A percentile compares a stretch with the other conserved stretches of the same genome.
Conservation (phyloP, 2,113 vertebrate genomes). For the Phalacrocorax aristotelis region DNA sequence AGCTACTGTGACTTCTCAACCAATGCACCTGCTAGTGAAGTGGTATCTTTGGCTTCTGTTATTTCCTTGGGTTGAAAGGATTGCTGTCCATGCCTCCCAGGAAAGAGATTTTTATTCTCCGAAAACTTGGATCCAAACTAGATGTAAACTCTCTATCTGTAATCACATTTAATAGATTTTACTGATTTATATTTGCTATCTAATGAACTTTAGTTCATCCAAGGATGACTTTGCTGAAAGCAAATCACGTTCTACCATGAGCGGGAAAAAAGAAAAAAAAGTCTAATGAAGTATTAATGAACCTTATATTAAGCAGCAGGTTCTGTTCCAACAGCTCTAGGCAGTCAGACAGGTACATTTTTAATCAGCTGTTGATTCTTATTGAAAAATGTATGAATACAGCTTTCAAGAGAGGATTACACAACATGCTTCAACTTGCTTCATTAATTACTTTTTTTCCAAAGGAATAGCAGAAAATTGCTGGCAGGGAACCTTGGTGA, state of each 20-base stretch:
- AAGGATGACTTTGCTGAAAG: not conserved
- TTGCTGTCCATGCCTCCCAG: not conserved
- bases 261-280: accelerated
- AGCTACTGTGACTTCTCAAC: not conserved
- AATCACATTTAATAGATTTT: not conserved
- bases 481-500: slow-evolving; percentile 30
- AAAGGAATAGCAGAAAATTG: slow-evolving; percentile 31
- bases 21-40: not conserved
- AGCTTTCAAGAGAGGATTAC: slow-evolving; percentile 59
- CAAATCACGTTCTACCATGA: not conserved
- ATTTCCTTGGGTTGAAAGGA: not conserved
- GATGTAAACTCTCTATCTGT: not conserved
- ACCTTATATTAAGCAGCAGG: not conserved
- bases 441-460: slow-evolving; percentile 58
- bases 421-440: slow-evolving; percentile 61
- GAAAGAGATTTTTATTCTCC: not conserved
- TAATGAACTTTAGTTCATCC: not conserved
- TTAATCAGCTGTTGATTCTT: slow-evolving; percentile 45
- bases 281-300: slow-evolving; percentile 16
- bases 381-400: slow-evolving; percentile 45
- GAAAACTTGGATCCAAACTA: not conserved
- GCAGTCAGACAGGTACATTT: slow-evolving; percentile 28
- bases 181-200: not conserved
- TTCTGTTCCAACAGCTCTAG: slow-evolving; percentile 44
- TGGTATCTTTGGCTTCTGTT: not conserved